phyloP scores from a whole-genome alignment of 2,888 invertebrate species.

The Drosophila colorata region DNA sequence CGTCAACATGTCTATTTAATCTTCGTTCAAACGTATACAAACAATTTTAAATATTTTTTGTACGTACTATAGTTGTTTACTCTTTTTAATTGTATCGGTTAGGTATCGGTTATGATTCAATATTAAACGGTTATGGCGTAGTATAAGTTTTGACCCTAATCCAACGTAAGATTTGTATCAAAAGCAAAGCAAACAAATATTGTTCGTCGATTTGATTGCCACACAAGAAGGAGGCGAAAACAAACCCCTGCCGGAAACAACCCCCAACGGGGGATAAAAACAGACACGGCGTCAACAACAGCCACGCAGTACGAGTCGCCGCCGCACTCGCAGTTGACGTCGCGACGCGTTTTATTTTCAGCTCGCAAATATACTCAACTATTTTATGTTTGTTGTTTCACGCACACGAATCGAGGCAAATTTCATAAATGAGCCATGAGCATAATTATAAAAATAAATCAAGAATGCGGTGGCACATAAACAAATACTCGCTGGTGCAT shows the following conservation, averaged over 20 bases:
- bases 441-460: conserved; percentile 45
- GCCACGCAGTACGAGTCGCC: conserved; percentile 32
- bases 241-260: conserved; percentile 24
- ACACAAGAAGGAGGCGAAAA: neutral
- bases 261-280: conserved; percentile 37
- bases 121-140: too few relatives aligned
- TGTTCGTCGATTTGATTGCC: neutral
- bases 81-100: neutral
- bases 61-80: too few relatives aligned
- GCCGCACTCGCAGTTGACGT: conserved; percentile 38
- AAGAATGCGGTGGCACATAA: conserved; percentile 14
- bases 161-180: neutral
- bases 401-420: conserved; percentile 12
- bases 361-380: conserved; percentile 13
- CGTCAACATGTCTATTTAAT: neutral
- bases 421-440: conserved; percentile 24
- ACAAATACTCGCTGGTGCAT: neutral
- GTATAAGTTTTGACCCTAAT: neutral
- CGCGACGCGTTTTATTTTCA: conserved; percentile 37
- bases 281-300: conserved; percentile 23
- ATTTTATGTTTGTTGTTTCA: conserved; percentile 11
- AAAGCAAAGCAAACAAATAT: neutral
- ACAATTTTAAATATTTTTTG: too few relatives aligned
- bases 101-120: neutral
- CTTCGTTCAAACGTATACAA: too few relatives aligned